Evolutionary conservation across 2,113 vertebrate species (phyloP).

Genomic region (Actinemys pallida): DNA sequence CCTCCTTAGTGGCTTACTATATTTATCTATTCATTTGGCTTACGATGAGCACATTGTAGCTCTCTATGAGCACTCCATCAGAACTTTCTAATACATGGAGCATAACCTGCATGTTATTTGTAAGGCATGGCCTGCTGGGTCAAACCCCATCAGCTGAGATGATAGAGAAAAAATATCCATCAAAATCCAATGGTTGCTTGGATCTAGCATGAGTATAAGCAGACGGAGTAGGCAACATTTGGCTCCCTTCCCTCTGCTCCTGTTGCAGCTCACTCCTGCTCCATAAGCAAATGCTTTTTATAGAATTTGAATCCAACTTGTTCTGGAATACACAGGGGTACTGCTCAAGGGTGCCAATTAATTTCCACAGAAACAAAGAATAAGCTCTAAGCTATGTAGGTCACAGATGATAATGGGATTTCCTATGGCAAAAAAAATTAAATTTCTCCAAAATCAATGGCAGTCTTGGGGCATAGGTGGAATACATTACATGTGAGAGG

Average conservation of each 20-base stretch:
- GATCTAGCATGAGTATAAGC: neutral
- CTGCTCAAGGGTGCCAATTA: neutral
- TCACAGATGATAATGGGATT: neutral
- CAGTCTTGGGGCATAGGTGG: neutral
- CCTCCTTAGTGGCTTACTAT: neutral
- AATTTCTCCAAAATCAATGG: neutral
- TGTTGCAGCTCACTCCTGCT: neutral
- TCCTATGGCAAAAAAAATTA: neutral
- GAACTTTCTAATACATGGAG: neutral
- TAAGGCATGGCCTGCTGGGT: neutral
- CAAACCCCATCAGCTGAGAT: neutral
- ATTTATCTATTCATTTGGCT: neutral
- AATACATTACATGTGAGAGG: neutral
- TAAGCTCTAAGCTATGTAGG: neutral
- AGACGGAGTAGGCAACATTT: neutral
- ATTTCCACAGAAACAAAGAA: neutral
- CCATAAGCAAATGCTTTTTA: neutral
- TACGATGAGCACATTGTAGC: neutral
- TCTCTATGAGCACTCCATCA: neutral
- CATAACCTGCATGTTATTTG: neutral
- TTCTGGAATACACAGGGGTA: neutral
- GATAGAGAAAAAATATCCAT: neutral
- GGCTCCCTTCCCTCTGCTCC: neutral
- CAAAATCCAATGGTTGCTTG: neutral
- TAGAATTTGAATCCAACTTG: neutral